Conservation (phyloP, 2,888 invertebrate species). For the Tetragnatha montana region DNA sequence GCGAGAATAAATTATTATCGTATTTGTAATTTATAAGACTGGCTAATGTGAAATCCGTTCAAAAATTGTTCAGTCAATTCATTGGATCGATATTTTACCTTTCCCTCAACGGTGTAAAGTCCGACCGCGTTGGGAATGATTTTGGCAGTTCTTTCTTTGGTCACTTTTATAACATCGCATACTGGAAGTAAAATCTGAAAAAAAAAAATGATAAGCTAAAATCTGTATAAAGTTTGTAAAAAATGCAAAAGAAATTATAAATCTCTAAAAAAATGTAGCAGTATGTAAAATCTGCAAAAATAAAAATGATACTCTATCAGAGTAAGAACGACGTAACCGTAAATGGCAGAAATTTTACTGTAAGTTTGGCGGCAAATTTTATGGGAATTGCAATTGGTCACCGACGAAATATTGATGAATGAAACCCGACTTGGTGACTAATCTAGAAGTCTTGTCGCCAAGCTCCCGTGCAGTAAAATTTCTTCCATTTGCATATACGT, state of each 20-base stretch:
- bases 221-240: background rate
- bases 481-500: no score
- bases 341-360: no score
- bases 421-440: no score
- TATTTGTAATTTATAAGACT: background rate
- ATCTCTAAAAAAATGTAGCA: no score
- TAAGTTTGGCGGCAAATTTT: no score
- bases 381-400: no score
- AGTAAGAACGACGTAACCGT: background rate
- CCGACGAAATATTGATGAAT: no score
- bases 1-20: background rate
- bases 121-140: constrained; percentile 97
- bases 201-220: background rate
- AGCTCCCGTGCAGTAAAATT: no score
- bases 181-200: constrained; percentile 90
- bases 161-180: constrained; percentile 88
- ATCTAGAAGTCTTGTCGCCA: no score
- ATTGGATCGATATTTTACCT: constrained; percentile 74
- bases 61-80: background rate
- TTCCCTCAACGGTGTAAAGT: constrained; percentile 87
- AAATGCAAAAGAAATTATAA: background rate
- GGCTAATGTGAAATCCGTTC: background rate
- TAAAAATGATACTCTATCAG: background rate
- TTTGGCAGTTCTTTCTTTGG: constrained; percentile 93
- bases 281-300: background rate